These are phyloP conservation scores for Mobula hypostoma DNA, from an alignment of 2,113 vertebrate species.

Conservation along the genomic window DNA sequence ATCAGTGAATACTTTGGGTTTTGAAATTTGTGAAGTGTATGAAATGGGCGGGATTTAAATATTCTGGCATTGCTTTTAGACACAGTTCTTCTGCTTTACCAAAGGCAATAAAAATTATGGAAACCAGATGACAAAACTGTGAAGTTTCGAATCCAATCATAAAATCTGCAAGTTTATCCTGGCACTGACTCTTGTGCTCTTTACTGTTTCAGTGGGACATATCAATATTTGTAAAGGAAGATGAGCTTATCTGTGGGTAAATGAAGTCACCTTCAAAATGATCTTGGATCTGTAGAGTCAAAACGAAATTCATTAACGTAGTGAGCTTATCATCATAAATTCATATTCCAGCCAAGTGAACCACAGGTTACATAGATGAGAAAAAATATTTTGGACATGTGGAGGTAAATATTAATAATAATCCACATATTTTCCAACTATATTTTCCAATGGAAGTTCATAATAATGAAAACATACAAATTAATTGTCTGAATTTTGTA, in stretches of 20 bases:
- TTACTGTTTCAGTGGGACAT: constrained; percentile 7
- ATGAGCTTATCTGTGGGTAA: neutral
- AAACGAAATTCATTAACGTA: neutral
- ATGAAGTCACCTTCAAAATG: neutral
- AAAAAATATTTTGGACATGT: neutral
- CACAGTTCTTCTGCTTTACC: neutral
- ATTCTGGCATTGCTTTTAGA: constrained; percentile 17
- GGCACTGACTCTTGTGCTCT: neutral
- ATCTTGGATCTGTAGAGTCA: neutral
- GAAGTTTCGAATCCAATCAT: neutral
- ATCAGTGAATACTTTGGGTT: neutral
- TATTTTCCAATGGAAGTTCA: neutral
- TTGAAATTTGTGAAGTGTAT: neutral
- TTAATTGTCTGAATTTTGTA: too few species aligned
- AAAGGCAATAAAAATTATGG: constrained; percentile 10
- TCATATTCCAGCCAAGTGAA: neutral
- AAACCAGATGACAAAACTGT: constrained; percentile 28
- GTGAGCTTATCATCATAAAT: neutral
- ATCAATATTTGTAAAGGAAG: neutral
- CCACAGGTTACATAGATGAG: neutral
- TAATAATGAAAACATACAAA: too few species aligned
- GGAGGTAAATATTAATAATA: neutral
- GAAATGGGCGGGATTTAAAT: constrained; percentile 19
- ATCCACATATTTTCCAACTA: neutral
- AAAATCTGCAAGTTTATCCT: constrained; percentile 17